These are phyloP conservation scores for Alloscopus bannaensis DNA, from an alignment of 2,888 invertebrate genomes.

Conservation along the genomic window DNA sequence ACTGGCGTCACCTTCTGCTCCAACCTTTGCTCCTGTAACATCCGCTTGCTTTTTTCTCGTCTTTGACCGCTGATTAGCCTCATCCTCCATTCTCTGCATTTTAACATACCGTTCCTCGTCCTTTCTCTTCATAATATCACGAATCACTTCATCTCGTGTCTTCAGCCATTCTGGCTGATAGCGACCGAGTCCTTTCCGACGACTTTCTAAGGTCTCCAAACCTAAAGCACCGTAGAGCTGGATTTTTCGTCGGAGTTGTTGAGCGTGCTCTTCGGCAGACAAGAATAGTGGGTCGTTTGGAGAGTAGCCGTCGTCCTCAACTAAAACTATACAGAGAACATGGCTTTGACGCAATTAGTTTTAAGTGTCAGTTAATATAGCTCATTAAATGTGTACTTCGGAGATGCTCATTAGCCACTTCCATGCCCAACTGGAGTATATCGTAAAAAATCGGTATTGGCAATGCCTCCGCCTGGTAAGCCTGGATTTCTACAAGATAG, in stretches of 20 bases:
- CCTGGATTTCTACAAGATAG: conserved; percentile 57
- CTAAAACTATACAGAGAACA: conserved; percentile 32
- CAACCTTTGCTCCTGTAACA: too few relatives aligned
- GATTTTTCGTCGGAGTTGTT: conserved; percentile 41
- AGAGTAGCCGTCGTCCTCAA: conserved; percentile 47
- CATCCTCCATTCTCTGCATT: conserved; percentile 1
- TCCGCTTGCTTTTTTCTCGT: too few relatives aligned
- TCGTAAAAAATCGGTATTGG: conserved; percentile 64
- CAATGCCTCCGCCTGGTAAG: conserved; percentile 45
- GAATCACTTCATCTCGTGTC: conserved; percentile 55
- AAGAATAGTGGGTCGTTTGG: conserved; percentile 44
- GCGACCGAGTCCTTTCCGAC: conserved; percentile 40
- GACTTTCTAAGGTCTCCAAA: conserved; percentile 46
- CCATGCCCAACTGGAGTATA: conserved; percentile 58
- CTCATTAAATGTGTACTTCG: conserved; percentile 20
- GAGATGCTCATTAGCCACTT: conserved; percentile 54
- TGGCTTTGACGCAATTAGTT: not conserved
- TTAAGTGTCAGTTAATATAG: not conserved
- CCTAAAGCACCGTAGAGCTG: conserved; percentile 54
- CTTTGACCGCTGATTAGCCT: not conserved
- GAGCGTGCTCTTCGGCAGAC: conserved; percentile 43
- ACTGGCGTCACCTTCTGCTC: too few relatives aligned
- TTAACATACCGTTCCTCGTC: conserved; percentile 6
- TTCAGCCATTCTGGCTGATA: conserved; percentile 37
- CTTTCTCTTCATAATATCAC: conserved; percentile 27